Percentiles rank a stretch among this genome's conserved stretches.
Evolutionary conservation across 2,888 invertebrate genomes (phyloP).

Genomic region (Cosmia pyralina): DNA sequence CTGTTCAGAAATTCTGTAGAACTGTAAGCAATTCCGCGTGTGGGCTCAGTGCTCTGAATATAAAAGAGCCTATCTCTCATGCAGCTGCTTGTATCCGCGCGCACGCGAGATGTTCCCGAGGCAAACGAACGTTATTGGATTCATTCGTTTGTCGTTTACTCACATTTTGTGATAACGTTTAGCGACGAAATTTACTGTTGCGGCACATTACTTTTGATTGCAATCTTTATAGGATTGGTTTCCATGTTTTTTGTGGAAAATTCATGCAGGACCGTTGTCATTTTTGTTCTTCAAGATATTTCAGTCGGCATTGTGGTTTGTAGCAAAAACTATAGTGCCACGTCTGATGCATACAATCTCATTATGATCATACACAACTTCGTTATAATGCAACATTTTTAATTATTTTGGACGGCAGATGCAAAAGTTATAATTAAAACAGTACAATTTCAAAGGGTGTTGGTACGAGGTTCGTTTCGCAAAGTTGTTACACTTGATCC

Average conservation of each 20-base stretch:
- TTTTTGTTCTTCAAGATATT: background rate
- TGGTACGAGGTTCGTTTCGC: constrained; percentile 20
- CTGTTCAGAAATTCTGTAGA: constrained; percentile 66
- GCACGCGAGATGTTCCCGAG: constrained; percentile 68
- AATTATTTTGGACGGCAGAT: constrained; percentile 31
- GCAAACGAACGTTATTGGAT: constrained; percentile 71
- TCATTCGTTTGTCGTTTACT: constrained; percentile 68
- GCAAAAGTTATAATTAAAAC: constrained; percentile 56
- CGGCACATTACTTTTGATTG: constrained; percentile 40
- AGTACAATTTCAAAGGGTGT: constrained; percentile 54
- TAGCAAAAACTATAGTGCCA: background rate
- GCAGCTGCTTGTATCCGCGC: constrained; percentile 68
- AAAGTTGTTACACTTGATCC: constrained; percentile 51
- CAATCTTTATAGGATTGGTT: constrained; percentile 26
- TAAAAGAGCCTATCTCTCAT: constrained; percentile 72
- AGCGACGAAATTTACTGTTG: constrained; percentile 53
- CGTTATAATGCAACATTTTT: constrained; percentile 5
- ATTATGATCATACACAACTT: background rate
- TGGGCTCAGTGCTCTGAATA: constrained; percentile 73
- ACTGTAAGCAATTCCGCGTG: constrained; percentile 71
- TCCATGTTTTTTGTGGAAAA: background rate
- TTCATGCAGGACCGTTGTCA: background rate
- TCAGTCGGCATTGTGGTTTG: background rate
- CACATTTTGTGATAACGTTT: constrained; percentile 52
- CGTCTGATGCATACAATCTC: background rate